phyloP scores from a whole-genome alignment of 1,140 invertebrate species.

The Hermatobates lingyangjiaoensis region DNA sequence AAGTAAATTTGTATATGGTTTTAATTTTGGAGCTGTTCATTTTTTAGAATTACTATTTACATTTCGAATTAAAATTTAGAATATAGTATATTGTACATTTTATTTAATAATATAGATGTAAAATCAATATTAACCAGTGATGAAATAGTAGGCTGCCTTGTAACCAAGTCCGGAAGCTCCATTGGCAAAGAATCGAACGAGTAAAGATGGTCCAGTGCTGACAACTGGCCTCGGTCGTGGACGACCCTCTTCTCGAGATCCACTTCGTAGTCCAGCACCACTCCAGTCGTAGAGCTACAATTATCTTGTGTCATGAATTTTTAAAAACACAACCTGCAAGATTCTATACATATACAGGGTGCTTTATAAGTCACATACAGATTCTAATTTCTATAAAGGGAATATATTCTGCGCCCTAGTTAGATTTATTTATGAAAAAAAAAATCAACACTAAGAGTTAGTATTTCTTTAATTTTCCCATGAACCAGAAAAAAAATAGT shows the following conservation, averaged over 20 bases:
- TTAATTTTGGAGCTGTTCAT: no score
- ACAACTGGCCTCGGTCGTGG: constrained; percentile 49
- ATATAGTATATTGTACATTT: no score
- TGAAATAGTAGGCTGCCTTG: constrained; percentile 43
- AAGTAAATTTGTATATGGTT: not conserved
- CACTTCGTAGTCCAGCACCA: constrained; percentile 41
- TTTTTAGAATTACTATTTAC: no score
- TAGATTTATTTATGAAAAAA: not conserved
- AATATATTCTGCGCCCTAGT: not conserved
- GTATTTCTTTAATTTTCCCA: no score
- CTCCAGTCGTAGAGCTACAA: constrained; percentile 48
- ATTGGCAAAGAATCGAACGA: constrained; percentile 50
- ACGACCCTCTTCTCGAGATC: constrained; percentile 40
- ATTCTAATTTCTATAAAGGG: not conserved
- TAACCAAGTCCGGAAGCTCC: constrained; percentile 46
- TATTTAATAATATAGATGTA: no score
- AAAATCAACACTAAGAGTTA: no score
- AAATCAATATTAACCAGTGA: constrained; percentile 19
- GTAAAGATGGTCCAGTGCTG: constrained; percentile 38
- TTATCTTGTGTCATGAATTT: not conserved
- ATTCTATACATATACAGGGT: no score
- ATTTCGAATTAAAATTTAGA: no score
- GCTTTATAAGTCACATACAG: no score
- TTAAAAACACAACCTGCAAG: not conserved
- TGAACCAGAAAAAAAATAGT: no score